Percentiles rank a stretch among this genome's conserved stretches.
Conservation (phyloP, 2,888 invertebrate genomes). For the Fragum fragum region DNA sequence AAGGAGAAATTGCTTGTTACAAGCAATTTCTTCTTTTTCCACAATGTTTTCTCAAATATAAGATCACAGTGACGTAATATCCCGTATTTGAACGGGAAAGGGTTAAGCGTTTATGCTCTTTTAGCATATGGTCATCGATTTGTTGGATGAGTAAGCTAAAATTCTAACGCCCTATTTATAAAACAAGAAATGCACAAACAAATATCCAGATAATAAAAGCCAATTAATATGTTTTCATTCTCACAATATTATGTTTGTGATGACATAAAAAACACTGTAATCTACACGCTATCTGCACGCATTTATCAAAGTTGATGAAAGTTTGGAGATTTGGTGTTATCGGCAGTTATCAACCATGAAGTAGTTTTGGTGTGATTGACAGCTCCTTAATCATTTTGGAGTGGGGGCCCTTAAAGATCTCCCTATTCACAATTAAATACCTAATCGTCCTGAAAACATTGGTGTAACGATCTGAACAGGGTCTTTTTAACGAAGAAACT, state of each 20-base stretch:
- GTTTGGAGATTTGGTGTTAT: slow-evolving; percentile 36
- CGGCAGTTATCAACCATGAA: slow-evolving; percentile 23
- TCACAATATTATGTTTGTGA: slow-evolving; percentile 29
- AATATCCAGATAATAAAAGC: neutral
- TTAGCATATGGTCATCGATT: too few species aligned
- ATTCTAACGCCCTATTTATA: too few species aligned
- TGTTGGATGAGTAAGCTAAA: too few species aligned
- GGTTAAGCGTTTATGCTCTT: too few species aligned
- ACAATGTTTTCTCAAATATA: too few species aligned
- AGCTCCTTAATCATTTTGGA: slow-evolving; percentile 41
- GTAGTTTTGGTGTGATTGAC: slow-evolving; percentile 32
- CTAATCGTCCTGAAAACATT: slow-evolving; percentile 37
- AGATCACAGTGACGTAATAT: too few species aligned
- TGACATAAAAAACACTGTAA: slow-evolving; percentile 2
- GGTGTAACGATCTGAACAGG: neutral
- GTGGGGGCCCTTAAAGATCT: slow-evolving; percentile 43
- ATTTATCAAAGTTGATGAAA: slow-evolving; percentile 66
- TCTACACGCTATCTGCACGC: neutral
- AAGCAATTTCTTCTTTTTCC: too few species aligned
- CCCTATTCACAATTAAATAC: slow-evolving; percentile 33
- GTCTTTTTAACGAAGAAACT: too few species aligned
- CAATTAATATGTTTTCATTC: slow-evolving; percentile 17
- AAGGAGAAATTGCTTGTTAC: too few species aligned
- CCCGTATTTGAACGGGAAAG: too few species aligned
- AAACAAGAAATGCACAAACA: too few species aligned